These are phyloP conservation scores for Drosophila triauraria DNA, from an alignment of 1,140 invertebrate species.

Conservation along the genomic window DNA sequence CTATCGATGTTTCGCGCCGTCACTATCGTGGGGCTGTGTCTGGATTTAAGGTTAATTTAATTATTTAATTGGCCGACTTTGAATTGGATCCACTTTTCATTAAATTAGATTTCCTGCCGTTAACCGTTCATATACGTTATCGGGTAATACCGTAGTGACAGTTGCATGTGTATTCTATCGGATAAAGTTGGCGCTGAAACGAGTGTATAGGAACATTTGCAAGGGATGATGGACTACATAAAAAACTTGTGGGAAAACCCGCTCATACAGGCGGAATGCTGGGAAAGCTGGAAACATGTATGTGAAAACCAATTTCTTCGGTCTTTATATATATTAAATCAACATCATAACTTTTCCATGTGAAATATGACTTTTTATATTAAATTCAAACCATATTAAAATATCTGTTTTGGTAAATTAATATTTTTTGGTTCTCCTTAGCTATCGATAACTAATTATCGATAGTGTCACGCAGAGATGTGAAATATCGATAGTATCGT, in stretches of 20 bases:
- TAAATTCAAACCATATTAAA: too few relatives aligned
- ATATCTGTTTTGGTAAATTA: too few relatives aligned
- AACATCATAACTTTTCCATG: too few relatives aligned
- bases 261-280: not conserved
- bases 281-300: too few relatives aligned
- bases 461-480: not conserved
- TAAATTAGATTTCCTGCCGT: not conserved
- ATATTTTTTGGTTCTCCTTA: too few relatives aligned
- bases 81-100: not conserved
- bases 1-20: not conserved
- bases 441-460: not conserved
- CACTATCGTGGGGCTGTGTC: not conserved
- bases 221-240: too few relatives aligned
- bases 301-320: too few relatives aligned
- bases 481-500: not conserved
- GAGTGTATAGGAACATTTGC: too few relatives aligned
- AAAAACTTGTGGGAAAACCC: not conserved
- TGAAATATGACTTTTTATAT: too few relatives aligned
- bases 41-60: constrained; percentile 1
- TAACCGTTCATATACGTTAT: not conserved
- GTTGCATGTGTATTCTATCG: too few relatives aligned
- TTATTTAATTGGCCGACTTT: not conserved
- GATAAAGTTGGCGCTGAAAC: not conserved
- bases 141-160: too few relatives aligned
- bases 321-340: too few relatives aligned